A percentile compares a stretch with the other conserved stretches of the same genome.
These are phyloP conservation scores for Oncopodura yosiiana DNA, from an alignment of 1,140 invertebrate genomes.

Conservation along the genomic window DNA sequence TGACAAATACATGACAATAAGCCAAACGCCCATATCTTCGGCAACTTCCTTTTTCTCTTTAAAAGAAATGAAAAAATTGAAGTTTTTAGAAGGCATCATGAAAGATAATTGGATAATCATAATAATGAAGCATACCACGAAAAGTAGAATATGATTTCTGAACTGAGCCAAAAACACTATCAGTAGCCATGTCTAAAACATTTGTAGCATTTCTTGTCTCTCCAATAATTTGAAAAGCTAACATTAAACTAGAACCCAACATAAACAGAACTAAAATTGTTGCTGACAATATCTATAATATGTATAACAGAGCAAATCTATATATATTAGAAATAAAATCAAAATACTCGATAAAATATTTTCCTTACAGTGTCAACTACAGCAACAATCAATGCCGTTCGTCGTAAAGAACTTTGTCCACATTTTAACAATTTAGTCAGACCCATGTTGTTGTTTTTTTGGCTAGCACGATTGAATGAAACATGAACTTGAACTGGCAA, in stretches of 20 bases:
- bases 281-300: constrained; percentile 13
- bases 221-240: constrained; percentile 13
- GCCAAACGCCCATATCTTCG: constrained; percentile 19
- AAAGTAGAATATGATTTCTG: background rate
- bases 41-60: constrained; percentile 11
- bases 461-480: too few species aligned
- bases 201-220: constrained; percentile 1
- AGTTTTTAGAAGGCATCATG: background rate
- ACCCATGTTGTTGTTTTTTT: too few species aligned
- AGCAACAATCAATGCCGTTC: too few species aligned
- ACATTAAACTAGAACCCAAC: constrained; percentile 15
- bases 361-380: too few species aligned
- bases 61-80: background rate
- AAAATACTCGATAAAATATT: too few species aligned
- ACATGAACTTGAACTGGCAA: too few species aligned
- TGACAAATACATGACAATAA: constrained; percentile 16
- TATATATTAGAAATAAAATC: too few species aligned
- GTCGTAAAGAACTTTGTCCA: too few species aligned
- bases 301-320: too few species aligned
- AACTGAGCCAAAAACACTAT: constrained; percentile 14
- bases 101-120: background rate
- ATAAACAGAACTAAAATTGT: constrained; percentile 9
- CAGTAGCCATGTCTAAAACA: constrained; percentile 10
- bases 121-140: background rate
- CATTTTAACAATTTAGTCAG: too few species aligned